Conservation (phyloP, 2,888 invertebrate genomes). For the Andricus curvator region DNA sequence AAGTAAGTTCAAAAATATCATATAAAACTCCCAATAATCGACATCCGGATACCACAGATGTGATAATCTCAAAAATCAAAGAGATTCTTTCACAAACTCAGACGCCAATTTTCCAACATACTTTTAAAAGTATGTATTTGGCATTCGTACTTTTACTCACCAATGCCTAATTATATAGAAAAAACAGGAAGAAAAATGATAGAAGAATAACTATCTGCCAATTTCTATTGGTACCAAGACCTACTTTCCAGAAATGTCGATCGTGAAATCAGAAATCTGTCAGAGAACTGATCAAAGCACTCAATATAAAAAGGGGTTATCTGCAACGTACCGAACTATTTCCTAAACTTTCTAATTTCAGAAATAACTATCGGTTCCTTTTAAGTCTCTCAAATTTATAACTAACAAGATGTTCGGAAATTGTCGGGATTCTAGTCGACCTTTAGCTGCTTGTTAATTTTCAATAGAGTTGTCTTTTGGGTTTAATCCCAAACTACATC, state of each 20-base stretch:
- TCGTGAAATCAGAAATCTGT: background rate
- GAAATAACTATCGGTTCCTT: too few species aligned
- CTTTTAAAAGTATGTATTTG: background rate
- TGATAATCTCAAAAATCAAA: background rate
- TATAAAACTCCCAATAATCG: background rate
- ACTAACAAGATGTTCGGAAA: too few species aligned
- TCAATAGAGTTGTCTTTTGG: too few species aligned
- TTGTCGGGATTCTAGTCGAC: too few species aligned
- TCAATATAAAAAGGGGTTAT: background rate
- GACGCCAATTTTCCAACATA: background rate
- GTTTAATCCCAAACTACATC: too few species aligned
- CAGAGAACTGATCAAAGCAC: conserved; percentile 18
- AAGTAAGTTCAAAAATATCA: conserved; percentile 78
- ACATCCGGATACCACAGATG: background rate
- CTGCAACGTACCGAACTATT: too few species aligned
- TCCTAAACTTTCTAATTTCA: too few species aligned
- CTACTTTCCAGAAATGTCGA: conserved; percentile 21
- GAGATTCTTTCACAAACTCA: background rate
- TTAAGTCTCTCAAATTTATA: too few species aligned
- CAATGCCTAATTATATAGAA: too few species aligned
- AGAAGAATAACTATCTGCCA: background rate
- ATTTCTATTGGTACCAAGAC: background rate
- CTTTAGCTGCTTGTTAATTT: too few species aligned
- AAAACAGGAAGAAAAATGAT: too few species aligned
- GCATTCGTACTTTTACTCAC: background rate